phyloP scores from a whole-genome alignment of 2,888 invertebrate species.

The Stramonita haemastoma region DNA sequence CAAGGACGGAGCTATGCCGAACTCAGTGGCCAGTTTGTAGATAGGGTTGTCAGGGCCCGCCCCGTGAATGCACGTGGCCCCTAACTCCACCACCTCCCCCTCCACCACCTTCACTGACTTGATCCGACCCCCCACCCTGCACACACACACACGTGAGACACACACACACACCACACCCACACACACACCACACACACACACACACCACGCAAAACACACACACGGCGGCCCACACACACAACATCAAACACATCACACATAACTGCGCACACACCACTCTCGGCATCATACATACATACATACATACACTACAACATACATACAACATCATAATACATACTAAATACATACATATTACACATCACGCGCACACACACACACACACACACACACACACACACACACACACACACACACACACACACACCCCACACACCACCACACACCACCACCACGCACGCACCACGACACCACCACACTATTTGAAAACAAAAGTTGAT shows the following conservation, averaged over 20 bases:
- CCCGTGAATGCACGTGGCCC: slow-evolving; percentile 40
- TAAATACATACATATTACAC: no score
- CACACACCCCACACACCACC: no score
- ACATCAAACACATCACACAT: neutral
- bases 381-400: neutral
- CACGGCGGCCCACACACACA: neutral
- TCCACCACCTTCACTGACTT: slow-evolving; percentile 22
- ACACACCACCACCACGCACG: no score
- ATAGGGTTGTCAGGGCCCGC: slow-evolving; percentile 28
- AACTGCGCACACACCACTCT: neutral
- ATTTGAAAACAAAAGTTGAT: no score
- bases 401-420: neutral
- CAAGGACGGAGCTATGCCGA: neutral
- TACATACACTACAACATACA: neutral
- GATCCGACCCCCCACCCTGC: slow-evolving; percentile 32
- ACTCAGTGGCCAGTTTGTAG: slow-evolving; percentile 18
- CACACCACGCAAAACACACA: neutral
- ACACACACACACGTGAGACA: slow-evolving; percentile 14
- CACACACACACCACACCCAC: slow-evolving; percentile 9
- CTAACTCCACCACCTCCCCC: slow-evolving; percentile 32
- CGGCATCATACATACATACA: neutral
- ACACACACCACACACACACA: slow-evolving; percentile 22
- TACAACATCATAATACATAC: no score
- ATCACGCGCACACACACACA: neutral
- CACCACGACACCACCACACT: no score